phyloP scores from a whole-genome alignment of 2,888 invertebrate species.

The Adelognathus sp. region DNA sequence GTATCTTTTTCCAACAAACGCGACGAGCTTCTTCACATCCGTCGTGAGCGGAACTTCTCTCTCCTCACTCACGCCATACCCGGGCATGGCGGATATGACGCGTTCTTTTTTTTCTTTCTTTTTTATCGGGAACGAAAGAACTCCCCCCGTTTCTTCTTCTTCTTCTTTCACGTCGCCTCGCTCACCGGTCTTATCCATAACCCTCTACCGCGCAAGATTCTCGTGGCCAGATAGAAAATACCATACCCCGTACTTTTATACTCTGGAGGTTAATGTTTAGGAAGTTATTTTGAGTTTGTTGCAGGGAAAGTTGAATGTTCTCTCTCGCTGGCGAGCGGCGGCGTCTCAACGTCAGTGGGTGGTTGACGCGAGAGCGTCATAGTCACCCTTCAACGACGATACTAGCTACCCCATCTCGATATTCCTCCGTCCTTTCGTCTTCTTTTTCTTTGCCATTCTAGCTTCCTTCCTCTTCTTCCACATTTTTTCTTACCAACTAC shows the following conservation, averaged over 20 bases:
- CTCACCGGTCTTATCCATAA: constrained; percentile 18
- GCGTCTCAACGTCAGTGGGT: constrained; percentile 67
- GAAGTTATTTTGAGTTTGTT: constrained; percentile 78
- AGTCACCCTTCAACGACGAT: constrained; percentile 69
- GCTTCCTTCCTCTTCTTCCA: constrained; percentile 6
- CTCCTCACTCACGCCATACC: constrained; percentile 58
- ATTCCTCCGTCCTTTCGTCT: constrained; percentile 48
- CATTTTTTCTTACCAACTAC: constrained; percentile 14
- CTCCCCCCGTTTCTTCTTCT: constrained; percentile 5
- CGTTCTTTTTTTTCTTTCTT: too few relatives aligned
- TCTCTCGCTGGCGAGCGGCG: background rate
- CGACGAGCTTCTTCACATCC: constrained; percentile 42
- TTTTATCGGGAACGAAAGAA: constrained; percentile 70
- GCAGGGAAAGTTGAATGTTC: constrained; percentile 18
- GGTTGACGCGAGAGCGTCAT: constrained; percentile 73
- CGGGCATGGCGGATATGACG: constrained; percentile 71
- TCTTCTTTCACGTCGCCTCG: constrained; percentile 34
- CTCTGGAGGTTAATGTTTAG: constrained; percentile 76
- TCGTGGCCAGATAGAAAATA: constrained; percentile 73
- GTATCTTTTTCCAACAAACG: constrained; percentile 46
- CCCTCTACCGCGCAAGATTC: constrained; percentile 67
- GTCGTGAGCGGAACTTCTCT: constrained; percentile 47
- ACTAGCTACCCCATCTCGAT: constrained; percentile 54
- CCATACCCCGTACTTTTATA: constrained; percentile 72
- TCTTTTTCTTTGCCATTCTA: constrained; percentile 36